phyloP scores from a whole-genome alignment of 2,797 vertebrate genomes.

The Bryconaethiops microstoma region DNA sequence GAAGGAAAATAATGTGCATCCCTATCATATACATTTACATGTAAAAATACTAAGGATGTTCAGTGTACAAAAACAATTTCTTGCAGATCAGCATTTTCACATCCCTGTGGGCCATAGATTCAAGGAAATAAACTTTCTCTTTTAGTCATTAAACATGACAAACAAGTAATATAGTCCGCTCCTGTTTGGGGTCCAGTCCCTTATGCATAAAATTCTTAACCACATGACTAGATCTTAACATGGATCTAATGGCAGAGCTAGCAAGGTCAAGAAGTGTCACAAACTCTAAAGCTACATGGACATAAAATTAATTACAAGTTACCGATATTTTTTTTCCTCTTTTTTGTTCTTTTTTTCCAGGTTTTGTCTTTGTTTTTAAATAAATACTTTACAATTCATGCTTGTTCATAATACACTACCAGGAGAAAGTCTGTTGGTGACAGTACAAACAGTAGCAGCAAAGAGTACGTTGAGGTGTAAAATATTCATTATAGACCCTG shows the following conservation, averaged over 20 bases:
- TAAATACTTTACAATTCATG: conserved; percentile 97
- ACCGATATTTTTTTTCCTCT: conserved; percentile 70
- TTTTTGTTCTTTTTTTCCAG: conserved; percentile 77
- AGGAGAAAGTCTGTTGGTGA: conserved; percentile 87
- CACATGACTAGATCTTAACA: conserved; percentile 82
- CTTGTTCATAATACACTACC: conserved; percentile 92
- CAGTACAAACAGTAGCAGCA: conserved; percentile 94
- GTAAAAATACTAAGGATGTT: conserved; percentile 99
- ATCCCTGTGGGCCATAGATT: conserved; percentile 85
- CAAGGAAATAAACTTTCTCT: conserved; percentile 79
- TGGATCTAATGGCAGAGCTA: conserved; percentile 85
- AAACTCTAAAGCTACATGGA: conserved; percentile 90
- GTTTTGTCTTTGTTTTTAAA: conserved; percentile 87
- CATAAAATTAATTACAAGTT: conserved; percentile 84
- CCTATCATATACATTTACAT: conserved; percentile 91
- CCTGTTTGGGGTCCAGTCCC: conserved; percentile 73
- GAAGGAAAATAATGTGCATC: conserved; percentile 96
- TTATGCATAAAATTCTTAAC: conserved; percentile 82
- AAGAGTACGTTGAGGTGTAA: conserved; percentile 85
- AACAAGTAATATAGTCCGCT: conserved; percentile 63
- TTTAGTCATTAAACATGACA: conserved; percentile 64
- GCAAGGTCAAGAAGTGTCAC: conserved; percentile 87
- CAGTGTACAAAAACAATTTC: conserved; percentile 95
- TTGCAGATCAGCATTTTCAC: conserved; percentile 86
- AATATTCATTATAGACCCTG: conserved; percentile 78